phyloP scores from a whole-genome alignment of 2,113 vertebrate species.

The Lathamus discolor region DNA sequence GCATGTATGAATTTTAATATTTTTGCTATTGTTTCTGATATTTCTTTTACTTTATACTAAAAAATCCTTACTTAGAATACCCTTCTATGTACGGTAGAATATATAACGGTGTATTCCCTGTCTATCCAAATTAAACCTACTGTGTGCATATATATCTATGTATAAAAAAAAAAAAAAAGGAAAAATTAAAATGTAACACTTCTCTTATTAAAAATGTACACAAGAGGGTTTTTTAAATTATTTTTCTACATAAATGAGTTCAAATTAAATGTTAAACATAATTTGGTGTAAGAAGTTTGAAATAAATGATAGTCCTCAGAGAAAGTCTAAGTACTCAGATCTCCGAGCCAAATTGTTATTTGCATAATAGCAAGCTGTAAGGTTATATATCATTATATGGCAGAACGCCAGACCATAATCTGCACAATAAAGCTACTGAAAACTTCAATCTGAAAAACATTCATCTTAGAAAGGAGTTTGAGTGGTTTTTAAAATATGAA shows the following conservation, averaged over 20 bases:
- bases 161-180: not conserved
- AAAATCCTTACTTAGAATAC: not conserved
- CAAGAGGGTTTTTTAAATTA: slow-evolving; percentile 43
- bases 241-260: slow-evolving; percentile 63
- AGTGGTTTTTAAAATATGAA: slow-evolving; percentile 54
- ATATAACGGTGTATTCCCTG: not conserved
- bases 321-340: slow-evolving; percentile 59
- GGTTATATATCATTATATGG: slow-evolving; percentile 69
- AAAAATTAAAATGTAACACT: not conserved
- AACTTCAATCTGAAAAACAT: slow-evolving; percentile 67
- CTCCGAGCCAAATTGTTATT: slow-evolving; percentile 71
- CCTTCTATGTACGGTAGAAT: not conserved
- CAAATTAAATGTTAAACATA: slow-evolving; percentile 74
- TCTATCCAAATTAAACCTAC: not conserved
- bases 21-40: not conserved
- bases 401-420: slow-evolving; percentile 68
- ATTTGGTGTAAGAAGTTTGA: slow-evolving; percentile 67
- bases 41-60: not conserved
- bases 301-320: slow-evolving; percentile 68
- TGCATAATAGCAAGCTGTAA: slow-evolving; percentile 72
- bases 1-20: slow-evolving; percentile 57
- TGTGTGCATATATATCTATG: not conserved
- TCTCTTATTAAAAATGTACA: slow-evolving; percentile 23
- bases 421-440: slow-evolving; percentile 68
- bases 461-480: slow-evolving; percentile 60